Evolutionary conservation across 2,113 vertebrate species (phyloP), one percentile per base, ranked within the genome.

Genomic region (Blennius ocellaris): DNA sequence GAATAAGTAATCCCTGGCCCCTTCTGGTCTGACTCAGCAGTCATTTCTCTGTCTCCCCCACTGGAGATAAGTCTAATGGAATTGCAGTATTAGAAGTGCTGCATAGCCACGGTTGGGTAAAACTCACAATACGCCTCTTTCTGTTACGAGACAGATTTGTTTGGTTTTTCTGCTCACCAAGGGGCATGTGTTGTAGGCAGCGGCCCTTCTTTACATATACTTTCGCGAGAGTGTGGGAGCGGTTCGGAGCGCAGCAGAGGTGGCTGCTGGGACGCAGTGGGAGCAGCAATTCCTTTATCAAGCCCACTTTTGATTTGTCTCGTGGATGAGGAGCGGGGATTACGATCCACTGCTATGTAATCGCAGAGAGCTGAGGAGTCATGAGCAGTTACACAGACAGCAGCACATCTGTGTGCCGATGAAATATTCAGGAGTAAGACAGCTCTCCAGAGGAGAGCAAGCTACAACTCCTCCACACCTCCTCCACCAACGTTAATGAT

Each of bases 371-470:
- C 86, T 81, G 89, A 88, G 85, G 76, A 92, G 90, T 91, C 74
- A 87, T 74, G 86, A 92, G 89, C 89, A 78, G 90, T 92, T 92
- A 87, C 87, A 88, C 82, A 92, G 93, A 94, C 92, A 93, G 91
- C 90, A 91, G 91, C 93, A 92, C 94, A 94, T 93, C 94, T 94
- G 93, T 92, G 93, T 73, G 91, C 81, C 83, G 8, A 93, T 94
- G 86, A 94, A 94, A 94, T 94, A 94, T 94, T 94, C 86, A 94
- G 88, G 82, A 93, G 90, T 15, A 75, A 87, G 89, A 90, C 88
- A 79, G 90, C 89, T 90, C 91, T 90, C 90, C 50, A 73, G 85
- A 93, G 92, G 83, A 90, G 86, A 77, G 87, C 77, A 51, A 77
- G 85, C 89, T 90, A 89, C 87, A 78, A 84, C 85, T 86, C 80